Base-by-base conservation (phyloP, 35 echinoderm and acorn worm species). In the Amphiura filiformis region DNA sequence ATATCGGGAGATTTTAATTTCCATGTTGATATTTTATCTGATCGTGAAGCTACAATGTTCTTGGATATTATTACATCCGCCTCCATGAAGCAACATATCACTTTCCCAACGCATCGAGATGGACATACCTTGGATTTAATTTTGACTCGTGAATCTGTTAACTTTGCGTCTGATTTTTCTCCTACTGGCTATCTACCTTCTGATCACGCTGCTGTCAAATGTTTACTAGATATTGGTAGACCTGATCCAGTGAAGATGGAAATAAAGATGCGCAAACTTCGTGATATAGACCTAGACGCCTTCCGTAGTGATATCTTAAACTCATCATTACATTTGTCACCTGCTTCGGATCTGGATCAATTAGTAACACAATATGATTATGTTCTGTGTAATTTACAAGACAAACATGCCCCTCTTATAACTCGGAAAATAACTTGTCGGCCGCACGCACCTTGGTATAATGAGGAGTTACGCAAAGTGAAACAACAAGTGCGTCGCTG, bases 111-210 rank as follows among this genome's bases (percentile, higher is more conserved):
- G 23, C 89, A 91, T 37, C 36, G 35, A 5, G 39, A 64, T 30
- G 89, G 89, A 20, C 89, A 91, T 64, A 86, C 89, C 36, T 64
- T 91, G 57, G 89, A 91, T 76, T 38, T 91, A 22, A 17, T 81
- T 26, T 20, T 36, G 0, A 81, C 20, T 15, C n/a, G 33, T 5
- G 4, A 30, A 39, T 20, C 38, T 13, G 80, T 17, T 0, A 42
- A 37, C 39, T 81, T 81, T 44, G n/a, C 39, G 1, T 81, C 37
- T 39, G 18, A 2, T 28, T 5, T 81, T 1, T 39, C 4, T 41
- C 36, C 80, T 39, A 81, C 35, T 39, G 14, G 39, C 4, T 81
- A 81, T 9, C 56, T 42, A 39, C 80, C 80, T 28, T 81, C 80
- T 81, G 37, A 38, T 81, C 80, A 81, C 13, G 80, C 80, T 26